Conservation (phyloP, 2,797 vertebrate genomes). For the Pseudomugil gertrudae region DNA sequence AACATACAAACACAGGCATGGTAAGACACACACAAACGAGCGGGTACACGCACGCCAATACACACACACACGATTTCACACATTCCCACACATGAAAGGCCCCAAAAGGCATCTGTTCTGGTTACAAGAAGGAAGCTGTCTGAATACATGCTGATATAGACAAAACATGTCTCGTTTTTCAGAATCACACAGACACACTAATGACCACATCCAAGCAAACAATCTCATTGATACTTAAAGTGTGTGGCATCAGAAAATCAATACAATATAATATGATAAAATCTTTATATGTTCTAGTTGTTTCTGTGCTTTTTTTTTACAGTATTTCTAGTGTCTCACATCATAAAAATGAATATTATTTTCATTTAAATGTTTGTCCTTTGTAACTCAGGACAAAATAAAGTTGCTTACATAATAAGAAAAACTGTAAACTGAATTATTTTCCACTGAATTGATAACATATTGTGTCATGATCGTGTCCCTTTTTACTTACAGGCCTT, state of each 20-base stretch:
- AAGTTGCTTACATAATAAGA: not conserved
- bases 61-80: slow-evolving; percentile 56
- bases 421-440: not conserved
- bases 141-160: slow-evolving; percentile 84
- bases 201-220: slow-evolving; percentile 39
- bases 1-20: slow-evolving; percentile 49
- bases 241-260: not conserved
- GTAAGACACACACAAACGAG: slow-evolving; percentile 35
- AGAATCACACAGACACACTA: slow-evolving; percentile 46
- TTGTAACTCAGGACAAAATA: not conserved
- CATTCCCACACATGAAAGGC: slow-evolving; percentile 82
- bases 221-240: slow-evolving; percentile 7
- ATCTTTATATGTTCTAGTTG: not conserved
- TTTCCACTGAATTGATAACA: too few relatives aligned
- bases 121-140: slow-evolving; percentile 84
- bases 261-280: not conserved
- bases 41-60: slow-evolving; percentile 29
- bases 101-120: slow-evolving; percentile 81
- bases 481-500: slow-evolving; percentile 87
- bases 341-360: not conserved
- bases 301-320: not conserved
- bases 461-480: too few relatives aligned
- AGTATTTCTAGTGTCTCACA: not conserved
- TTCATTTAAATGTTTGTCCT: not conserved
- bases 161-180: slow-evolving; percentile 84